phyloP scores from a whole-genome alignment of 2,888 invertebrate species.

The Chalcosyrphus nemorum region DNA sequence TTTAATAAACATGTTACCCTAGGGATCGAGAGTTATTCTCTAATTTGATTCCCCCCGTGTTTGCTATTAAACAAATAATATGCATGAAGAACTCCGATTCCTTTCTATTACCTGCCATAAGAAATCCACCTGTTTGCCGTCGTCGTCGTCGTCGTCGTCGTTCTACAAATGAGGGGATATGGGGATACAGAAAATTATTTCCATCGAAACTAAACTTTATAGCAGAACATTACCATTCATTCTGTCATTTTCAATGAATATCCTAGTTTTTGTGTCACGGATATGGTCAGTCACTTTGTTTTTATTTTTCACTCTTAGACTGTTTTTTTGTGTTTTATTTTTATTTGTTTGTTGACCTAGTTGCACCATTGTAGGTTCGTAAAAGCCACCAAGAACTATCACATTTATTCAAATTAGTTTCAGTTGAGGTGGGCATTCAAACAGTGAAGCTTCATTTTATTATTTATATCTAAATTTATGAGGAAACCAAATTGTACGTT shows the following conservation, averaged over 20 bases:
- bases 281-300: too few species aligned
- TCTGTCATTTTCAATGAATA: background rate
- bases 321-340: too few species aligned
- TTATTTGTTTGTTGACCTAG: too few species aligned
- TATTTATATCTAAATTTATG: too few species aligned
- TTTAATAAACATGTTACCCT: background rate
- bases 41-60: background rate
- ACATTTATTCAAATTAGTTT: too few species aligned
- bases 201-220: too few species aligned
- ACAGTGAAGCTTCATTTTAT: too few species aligned
- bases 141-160: background rate
- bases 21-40: background rate
- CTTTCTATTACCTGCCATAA: background rate
- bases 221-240: background rate
- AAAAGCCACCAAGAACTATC: too few species aligned
- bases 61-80: background rate
- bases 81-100: conserved; percentile 15
- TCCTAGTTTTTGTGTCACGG: background rate
- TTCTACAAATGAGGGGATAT: background rate
- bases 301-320: too few species aligned
- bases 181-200: background rate
- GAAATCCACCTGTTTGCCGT: conserved; percentile 28
- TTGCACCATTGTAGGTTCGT: too few species aligned
- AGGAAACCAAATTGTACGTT: too few species aligned
- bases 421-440: too few species aligned